Evolutionary conservation across 2,797 vertebrate genomes (phyloP).

Genomic region (Danio aesculapii): DNA sequence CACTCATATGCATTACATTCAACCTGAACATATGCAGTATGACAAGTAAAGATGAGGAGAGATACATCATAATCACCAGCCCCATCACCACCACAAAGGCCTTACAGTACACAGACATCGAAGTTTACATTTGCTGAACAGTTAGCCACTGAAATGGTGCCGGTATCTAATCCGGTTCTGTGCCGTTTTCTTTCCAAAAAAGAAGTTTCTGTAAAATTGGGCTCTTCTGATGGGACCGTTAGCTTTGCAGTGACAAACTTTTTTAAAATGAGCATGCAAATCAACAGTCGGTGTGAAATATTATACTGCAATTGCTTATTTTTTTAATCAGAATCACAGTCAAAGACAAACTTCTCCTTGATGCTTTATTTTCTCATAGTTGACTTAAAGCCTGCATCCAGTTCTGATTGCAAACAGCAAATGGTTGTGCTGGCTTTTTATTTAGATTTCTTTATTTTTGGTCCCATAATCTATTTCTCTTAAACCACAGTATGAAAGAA

Average conservation of each 20-base stretch:
- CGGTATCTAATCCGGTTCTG: neutral
- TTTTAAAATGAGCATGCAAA: neutral
- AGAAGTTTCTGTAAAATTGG: neutral
- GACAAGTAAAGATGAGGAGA: conserved; percentile 66
- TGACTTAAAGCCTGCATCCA: neutral
- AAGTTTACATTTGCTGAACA: neutral
- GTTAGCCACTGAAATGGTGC: neutral
- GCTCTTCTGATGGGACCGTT: neutral
- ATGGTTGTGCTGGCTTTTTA: too few relatives aligned
- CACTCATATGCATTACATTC: conserved; percentile 68
- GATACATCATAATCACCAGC: conserved; percentile 40
- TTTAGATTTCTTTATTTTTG: too few relatives aligned
- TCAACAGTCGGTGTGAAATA: neutral
- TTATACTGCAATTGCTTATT: too few relatives aligned
- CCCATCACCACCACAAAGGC: neutral
- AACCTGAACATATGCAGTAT: conserved; percentile 78
- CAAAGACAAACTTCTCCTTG: neutral
- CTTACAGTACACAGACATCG: conserved; percentile 5
- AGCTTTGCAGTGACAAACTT: neutral
- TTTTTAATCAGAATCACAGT: too few relatives aligned
- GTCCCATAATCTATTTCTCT: neutral
- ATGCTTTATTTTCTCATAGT: neutral
- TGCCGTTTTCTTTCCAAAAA: neutral
- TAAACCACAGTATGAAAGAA: neutral
- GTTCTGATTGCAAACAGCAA: neutral